phyloP scores from a whole-genome alignment of 2,888 invertebrate genomes.

The Belgica antarctica region DNA sequence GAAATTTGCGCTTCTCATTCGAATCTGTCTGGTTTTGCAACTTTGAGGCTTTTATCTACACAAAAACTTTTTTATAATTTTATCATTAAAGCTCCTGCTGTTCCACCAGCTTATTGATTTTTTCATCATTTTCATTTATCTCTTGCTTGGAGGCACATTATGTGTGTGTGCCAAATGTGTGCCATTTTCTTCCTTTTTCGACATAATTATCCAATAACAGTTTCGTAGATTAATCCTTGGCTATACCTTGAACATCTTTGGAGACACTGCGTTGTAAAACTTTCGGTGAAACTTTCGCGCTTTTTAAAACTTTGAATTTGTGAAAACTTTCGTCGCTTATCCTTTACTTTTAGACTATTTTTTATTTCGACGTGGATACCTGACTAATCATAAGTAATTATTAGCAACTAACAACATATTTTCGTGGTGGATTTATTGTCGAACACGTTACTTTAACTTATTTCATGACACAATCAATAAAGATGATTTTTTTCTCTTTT shows the following conservation, averaged over 20 bases:
- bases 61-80: slow-evolving; percentile 8
- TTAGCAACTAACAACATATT: neutral
- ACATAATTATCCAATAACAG: neutral
- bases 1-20: no score
- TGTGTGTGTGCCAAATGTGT: slow-evolving; percentile 39
- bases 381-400: slow-evolving; percentile 41
- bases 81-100: slow-evolving; percentile 40
- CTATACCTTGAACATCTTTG: slow-evolving; percentile 20
- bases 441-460: slow-evolving; percentile 17
- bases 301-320: neutral
- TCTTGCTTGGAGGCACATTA: neutral
- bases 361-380: slow-evolving; percentile 9
- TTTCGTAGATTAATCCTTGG: neutral
- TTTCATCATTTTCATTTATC: slow-evolving; percentile 40
- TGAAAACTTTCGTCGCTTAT: neutral
- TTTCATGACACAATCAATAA: slow-evolving; percentile 29
- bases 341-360: neutral
- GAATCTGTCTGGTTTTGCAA: no score
- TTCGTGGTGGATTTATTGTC: neutral
- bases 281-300: neutral
- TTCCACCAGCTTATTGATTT: slow-evolving; percentile 37
- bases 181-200: slow-evolving; percentile 29
- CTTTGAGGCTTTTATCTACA: slow-evolving; percentile 29
- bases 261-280: neutral
- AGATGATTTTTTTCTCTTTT: slow-evolving; percentile 25